Percentiles rank a stretch among this genome's conserved stretches.
Conservation (phyloP, 2,113 vertebrate species). For the Pygathrix nemaeus region DNA sequence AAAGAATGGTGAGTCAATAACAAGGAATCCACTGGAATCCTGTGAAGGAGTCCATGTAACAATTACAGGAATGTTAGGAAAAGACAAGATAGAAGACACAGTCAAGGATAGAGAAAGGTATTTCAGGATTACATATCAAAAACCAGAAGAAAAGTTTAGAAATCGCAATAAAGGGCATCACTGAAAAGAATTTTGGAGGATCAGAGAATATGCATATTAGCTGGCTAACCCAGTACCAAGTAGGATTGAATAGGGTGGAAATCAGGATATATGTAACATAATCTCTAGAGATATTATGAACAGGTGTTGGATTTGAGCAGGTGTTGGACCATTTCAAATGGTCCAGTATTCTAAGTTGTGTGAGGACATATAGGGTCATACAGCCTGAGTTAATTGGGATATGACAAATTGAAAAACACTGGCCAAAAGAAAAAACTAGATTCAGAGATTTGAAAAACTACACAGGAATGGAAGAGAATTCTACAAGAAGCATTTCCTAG, state of each 20-base stretch:
- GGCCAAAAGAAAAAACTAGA: background rate
- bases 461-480: background rate
- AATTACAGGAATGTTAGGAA: background rate
- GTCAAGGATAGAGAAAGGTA: background rate
- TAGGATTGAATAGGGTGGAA: background rate
- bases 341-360: background rate
- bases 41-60: background rate
- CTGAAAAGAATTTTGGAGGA: background rate
- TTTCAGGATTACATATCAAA: background rate
- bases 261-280: background rate
- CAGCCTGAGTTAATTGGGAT: background rate
- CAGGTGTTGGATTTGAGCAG: background rate
- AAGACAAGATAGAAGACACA: background rate
- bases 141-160: background rate
- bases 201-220: background rate
- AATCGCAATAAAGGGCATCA: background rate
- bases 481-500: background rate
- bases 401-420: background rate
- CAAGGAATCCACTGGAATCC: background rate
- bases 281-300: background rate
- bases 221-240: background rate
- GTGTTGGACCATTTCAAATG: background rate
- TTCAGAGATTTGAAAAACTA: background rate
- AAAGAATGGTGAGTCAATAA: background rate
- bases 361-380: background rate